These are phyloP conservation scores for Crossocerus cetratus DNA, from an alignment of 2,888 invertebrate species.

Conservation along the genomic window DNA sequence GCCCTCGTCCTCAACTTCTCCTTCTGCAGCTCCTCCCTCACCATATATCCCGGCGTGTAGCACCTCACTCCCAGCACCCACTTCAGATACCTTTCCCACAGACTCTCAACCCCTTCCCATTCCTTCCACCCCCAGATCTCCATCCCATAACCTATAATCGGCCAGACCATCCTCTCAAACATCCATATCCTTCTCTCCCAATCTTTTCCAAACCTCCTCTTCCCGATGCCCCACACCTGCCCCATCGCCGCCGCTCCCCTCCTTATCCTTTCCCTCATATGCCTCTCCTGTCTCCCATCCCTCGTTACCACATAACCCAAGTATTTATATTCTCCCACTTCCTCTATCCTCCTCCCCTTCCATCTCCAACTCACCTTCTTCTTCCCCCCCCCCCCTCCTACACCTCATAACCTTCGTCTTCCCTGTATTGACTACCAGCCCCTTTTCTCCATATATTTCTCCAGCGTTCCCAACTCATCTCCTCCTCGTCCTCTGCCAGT, in stretches of 20 bases:
- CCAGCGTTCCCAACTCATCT: too few relatives aligned
- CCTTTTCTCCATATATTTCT: too few relatives aligned
- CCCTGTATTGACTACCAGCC: not conserved
- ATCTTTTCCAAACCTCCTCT: too few relatives aligned
- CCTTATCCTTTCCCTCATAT: too few relatives aligned
- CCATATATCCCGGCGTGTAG: not conserved
- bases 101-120: not conserved
- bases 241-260: too few relatives aligned
- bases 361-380: not conserved
- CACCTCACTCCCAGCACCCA: not conserved
- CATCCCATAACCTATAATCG: not conserved
- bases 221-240: too few relatives aligned
- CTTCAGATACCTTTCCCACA: too few relatives aligned
- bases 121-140: not conserved
- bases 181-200: not conserved
- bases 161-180: not conserved
- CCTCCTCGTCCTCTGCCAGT: too few relatives aligned
- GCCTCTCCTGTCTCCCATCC: not conserved
- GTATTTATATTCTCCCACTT: not conserved
- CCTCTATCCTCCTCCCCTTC: constrained; percentile 1
- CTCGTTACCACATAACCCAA: not conserved
- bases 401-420: not conserved
- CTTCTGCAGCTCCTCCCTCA: not conserved
- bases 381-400: not conserved
- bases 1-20: too few relatives aligned